Evolutionary conservation across 2,888 invertebrate genomes (phyloP), one percentile per base, ranked within the genome.

Genomic region (Diogma glabrata): DNA sequence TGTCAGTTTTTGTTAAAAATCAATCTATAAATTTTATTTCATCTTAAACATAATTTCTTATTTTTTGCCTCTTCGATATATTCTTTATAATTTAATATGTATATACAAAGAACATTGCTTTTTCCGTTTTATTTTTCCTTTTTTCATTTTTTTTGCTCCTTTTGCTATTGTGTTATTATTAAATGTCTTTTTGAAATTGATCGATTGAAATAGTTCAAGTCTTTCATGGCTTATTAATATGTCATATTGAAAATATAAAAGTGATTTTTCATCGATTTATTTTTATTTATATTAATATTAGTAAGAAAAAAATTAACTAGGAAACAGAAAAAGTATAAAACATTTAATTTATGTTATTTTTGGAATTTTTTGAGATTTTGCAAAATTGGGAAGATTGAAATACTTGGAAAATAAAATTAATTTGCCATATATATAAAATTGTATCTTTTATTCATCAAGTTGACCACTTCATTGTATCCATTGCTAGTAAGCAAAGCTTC

Each of bases 1-100:
- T 43, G 43, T 43, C 43, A 43, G 43, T 22, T 43, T 43, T 43
- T 43, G 43, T 43, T 43, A 43, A 43, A 43, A 43, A 43, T 43
- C 43, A 43, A 43, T 43, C 43, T 43, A 43, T 43, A 43, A 22
- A 20, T 43, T 22, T 28, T 28, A 28, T 43, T 43, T n/a, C n/a
- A n/a, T n/a, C n/a, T n/a, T n/a, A n/a, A n/a, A n/a, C n/a, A n/a
- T n/a, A n/a, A n/a, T n/a, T n/a, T n/a, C n/a, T n/a, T n/a, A n/a
- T 43, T 22, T 20, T 43, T 22, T 43, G 22, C 43, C 23, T 14
- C 43, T 43, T 43, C 20, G 20, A 22, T 22, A 22, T 43, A 43
- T 43, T 43, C 43, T 43, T 43, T 22, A 43, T 20, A 14, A 43
- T 22, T 22, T 40, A n/a, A n/a, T 40, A 40, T n/a, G 43, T n/a